These are phyloP conservation scores for Lycaon pictus DNA, from an alignment of 2,113 vertebrate species.

Conservation along the genomic window DNA sequence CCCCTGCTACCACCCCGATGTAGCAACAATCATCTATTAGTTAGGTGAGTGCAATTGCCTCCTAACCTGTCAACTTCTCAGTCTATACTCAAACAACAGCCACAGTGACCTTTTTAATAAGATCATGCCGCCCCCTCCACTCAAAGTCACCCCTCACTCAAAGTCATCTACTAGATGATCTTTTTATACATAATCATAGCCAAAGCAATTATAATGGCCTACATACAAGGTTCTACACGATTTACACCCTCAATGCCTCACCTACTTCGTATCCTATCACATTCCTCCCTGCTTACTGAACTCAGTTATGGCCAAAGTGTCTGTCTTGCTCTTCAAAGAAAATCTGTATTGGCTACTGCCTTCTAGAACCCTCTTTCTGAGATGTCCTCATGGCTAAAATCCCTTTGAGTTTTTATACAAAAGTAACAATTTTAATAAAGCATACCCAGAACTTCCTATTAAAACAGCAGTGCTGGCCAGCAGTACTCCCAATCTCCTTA, in stretches of 20 bases:
- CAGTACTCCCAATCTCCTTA: background rate
- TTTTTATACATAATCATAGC: background rate
- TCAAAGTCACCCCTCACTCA: background rate
- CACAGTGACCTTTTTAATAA: background rate
- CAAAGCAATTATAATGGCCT: background rate
- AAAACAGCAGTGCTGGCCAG: background rate
- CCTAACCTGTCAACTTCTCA: background rate
- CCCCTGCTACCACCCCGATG: too few species aligned
- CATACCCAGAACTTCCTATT: background rate
- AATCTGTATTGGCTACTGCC: background rate
- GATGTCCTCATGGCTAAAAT: background rate
- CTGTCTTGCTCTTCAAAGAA: background rate
- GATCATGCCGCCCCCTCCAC: background rate
- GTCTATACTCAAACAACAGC: background rate
- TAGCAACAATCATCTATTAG: background rate
- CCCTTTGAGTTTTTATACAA: background rate
- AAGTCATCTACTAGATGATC: background rate
- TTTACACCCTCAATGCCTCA: background rate
- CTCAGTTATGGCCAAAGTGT: background rate
- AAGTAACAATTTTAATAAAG: slow-evolving; percentile 2
- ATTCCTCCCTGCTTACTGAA: background rate
- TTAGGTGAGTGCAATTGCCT: background rate
- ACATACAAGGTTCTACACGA: background rate
- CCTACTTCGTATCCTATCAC: background rate
- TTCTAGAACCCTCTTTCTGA: background rate